Evolutionary conservation across 30 jellyfish, hydroid and myxozoan species (phyloP).

Genomic region (Pelagia noctiluca): DNA sequence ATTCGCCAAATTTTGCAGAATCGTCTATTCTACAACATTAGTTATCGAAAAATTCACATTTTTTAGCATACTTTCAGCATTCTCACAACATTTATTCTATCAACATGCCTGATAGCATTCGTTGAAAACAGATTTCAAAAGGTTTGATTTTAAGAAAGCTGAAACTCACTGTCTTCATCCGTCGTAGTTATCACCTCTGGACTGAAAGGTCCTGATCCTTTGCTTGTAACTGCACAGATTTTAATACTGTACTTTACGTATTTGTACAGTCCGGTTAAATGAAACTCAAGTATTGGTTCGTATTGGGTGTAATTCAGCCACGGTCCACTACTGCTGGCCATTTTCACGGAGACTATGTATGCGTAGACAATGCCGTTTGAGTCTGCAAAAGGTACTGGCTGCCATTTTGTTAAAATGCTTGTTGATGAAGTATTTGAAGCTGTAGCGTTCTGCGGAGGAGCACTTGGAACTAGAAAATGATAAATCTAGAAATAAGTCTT

Average conservation of each 20-base stretch:
- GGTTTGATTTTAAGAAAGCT: background rate
- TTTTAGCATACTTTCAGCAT: no score
- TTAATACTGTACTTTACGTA: conserved; percentile 35
- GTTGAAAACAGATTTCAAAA: background rate
- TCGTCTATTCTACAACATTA: no score
- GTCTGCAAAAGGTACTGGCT: conserved; percentile 51
- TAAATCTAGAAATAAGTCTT: background rate
- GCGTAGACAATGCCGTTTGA: conserved; percentile 70
- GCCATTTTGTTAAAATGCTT: conserved; percentile 55
- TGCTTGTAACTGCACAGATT: conserved; percentile 54
- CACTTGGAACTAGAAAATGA: conserved; percentile 52
- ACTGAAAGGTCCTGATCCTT: conserved; percentile 71
- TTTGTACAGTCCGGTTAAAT: conserved; percentile 34
- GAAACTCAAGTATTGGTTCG: conserved; percentile 43
- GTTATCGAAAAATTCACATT: no score
- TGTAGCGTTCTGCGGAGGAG: conserved; percentile 55
- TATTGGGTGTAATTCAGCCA: conserved; percentile 48
- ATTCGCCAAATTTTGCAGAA: no score
- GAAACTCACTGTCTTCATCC: conserved; percentile 64
- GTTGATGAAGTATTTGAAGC: conserved; percentile 56
- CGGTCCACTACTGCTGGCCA: conserved; percentile 45
- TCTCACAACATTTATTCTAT: no score
- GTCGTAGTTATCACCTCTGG: conserved; percentile 10
- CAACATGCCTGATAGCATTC: background rate
- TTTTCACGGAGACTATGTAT: conserved; percentile 37